Base-by-base conservation (phyloP, 2,888 invertebrate species). In the Chrysopilus asiliformis region DNA sequence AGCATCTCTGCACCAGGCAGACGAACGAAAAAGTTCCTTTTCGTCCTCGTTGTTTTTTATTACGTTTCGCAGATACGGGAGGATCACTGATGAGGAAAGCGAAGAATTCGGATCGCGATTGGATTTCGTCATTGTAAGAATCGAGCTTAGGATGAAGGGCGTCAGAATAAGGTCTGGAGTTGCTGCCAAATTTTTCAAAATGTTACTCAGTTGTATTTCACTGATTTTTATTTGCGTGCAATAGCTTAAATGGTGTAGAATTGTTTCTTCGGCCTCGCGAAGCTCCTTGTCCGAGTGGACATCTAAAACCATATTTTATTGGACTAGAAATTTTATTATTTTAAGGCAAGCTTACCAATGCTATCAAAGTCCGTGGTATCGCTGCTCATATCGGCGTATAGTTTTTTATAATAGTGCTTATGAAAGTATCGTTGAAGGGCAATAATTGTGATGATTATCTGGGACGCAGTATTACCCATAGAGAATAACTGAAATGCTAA, bases 131-230 rank as follows among this genome's bases (percentile, higher is more conserved):
- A 63, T 60, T 0, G 58, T 54, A 10, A 77, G 57, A 13, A 76
- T 55, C 10, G 72, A 65, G 40, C 73, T 69, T n/a, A 76, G 55
- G 43, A 75, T 66, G 51, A 78, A 78, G 1, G 76, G 72, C 44
- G 75, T 70, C 18, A 78, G 53, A 28, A 75, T 55, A 34, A 68
- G 67, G 51, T 76, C 73, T 0, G 76, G 74, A 37, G 67, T 64
- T 38, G 66, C 65, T 2, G 60, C 50, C 16, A 72, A 58, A 45
- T 59, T 68, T 65, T 73, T 67, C 16, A 61, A 47, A 26, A 7
- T 10, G 16, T 10, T 44, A n/a, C 46, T 48, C 35, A 61, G 41
- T 42, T 60, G 58, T 19, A 52, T 47, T 43, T 62, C 62, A 31
- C 42, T 58, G 0, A 62, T 47, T 36, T 57, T 52, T 39, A 55